Conservation (phyloP, 2,888 invertebrate genomes). For the Laothoe populi region DNA sequence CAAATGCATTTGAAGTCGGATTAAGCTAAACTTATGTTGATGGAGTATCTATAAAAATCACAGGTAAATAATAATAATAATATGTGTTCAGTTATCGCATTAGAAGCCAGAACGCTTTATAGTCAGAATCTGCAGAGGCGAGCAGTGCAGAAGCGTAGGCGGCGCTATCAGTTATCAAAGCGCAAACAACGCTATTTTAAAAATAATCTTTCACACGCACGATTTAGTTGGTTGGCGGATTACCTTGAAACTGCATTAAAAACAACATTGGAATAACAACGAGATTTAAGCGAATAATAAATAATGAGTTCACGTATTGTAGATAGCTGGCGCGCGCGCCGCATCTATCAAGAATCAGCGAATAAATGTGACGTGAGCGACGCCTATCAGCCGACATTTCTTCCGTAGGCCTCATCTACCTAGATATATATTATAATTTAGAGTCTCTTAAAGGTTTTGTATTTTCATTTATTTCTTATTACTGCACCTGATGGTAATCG, state of each 20-base stretch:
- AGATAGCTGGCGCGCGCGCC: conserved; percentile 9
- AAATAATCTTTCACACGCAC: conserved; percentile 55
- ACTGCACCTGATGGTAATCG: too few relatives aligned
- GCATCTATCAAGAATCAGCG: background rate
- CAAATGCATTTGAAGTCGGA: too few relatives aligned
- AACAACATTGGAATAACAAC: conserved; percentile 67
- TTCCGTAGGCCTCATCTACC: too few relatives aligned
- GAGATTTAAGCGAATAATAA: conserved; percentile 61
- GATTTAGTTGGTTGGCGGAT: conserved; percentile 47
- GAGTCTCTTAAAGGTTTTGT: background rate
- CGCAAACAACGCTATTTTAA: conserved; percentile 61
- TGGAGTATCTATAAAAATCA: too few relatives aligned
- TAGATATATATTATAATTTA: conserved; percentile 3
- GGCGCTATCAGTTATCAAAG: conserved; percentile 59
- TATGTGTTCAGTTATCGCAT: background rate
- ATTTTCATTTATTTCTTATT: too few relatives aligned
- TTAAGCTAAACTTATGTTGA: too few relatives aligned
- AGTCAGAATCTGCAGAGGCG: background rate
- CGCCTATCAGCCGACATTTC: background rate
- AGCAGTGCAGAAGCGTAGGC: conserved; percentile 35
- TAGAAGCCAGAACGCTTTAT: background rate
- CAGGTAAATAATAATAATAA: background rate
- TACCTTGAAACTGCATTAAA: conserved; percentile 72
- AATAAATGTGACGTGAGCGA: too few relatives aligned
- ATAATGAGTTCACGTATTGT: conserved; percentile 50